Conservation (phyloP, 1,140 invertebrate genomes). For the Pentalonia nigronervosa region DNA sequence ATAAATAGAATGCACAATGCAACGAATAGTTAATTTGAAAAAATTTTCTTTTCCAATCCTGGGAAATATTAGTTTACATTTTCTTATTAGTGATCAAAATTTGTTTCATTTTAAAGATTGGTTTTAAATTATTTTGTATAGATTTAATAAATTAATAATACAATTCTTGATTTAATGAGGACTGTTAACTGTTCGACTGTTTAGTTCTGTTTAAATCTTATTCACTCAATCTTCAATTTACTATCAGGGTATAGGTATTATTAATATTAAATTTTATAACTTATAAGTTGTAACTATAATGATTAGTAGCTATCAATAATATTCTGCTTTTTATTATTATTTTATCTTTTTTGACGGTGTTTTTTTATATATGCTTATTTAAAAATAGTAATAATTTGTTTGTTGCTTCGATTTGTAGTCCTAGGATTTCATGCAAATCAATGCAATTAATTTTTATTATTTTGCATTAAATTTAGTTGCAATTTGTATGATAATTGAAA, state of each 20-base stretch:
- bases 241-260: too few species aligned
- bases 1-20: neutral
- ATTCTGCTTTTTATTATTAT: neutral
- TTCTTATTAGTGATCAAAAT: neutral
- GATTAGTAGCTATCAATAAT: neutral
- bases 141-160: too few species aligned
- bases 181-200: too few species aligned
- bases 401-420: neutral
- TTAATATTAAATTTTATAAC: neutral
- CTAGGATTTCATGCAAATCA: neutral
- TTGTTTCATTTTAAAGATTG: too few species aligned
- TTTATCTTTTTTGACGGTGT: neutral
- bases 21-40: neutral
- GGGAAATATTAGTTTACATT: neutral
- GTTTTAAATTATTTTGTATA: too few species aligned
- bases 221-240: too few species aligned
- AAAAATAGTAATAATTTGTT: neutral
- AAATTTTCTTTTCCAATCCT: neutral
- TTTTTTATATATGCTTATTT: neutral
- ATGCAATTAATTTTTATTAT: neutral
- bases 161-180: too few species aligned
- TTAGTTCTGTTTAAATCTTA: too few species aligned
- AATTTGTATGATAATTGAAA: neutral
- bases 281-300: neutral
- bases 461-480: neutral